Evolutionary conservation across 1,140 invertebrate genomes (phyloP), one percentile per base, ranked within the genome.

Genomic region (Eupeodes corollae): DNA sequence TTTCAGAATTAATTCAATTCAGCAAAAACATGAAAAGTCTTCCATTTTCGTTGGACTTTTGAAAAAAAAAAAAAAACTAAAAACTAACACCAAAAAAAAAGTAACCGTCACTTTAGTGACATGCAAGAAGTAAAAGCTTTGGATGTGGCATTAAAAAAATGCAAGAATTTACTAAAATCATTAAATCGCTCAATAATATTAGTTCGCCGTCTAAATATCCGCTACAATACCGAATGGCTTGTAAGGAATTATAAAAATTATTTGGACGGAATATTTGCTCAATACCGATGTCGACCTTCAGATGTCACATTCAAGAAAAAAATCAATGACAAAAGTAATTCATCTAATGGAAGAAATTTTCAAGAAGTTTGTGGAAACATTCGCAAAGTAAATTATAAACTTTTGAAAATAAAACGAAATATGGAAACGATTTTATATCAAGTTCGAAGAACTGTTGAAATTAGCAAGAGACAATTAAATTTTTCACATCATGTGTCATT

Each of bases 361-460:
- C 44, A 50, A 14, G 49, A 50, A 38, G 16, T 50, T 21, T 42
- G 40, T 15, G 49, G 44, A 14, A 50, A 33, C 21, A 50, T 37
- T 50, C 49, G 49, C 26, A 39, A 38, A 26, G 46, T 50, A 14
- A 50, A 50, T 40, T 50, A 47, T 32, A 50, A 47, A 50, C 46
- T 50, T 38, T 42, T 50, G n/a, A 50, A 50, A 43, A 50, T 50
- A 18, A 50, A 50, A 50, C 44, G 49, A 10, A 46, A 45, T 45
- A 50, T 50, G 41, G 49, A 50, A 35, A 30, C 49, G 13, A 16
- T 46, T 19, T 26, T 50, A 6, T 15, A 38, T 34, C 49, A 50
- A 26, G 26, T 50, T 31, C 49, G 46, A 19, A 44, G 38, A 26
- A 32, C 49, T 13, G 46, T 50, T 31, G 49, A 50, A 14, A 47